Percentiles rank a stretch among this genome's conserved stretches.
These are phyloP conservation scores for Sclerodermus sp. DNA, from an alignment of 2,888 invertebrate species.

Conservation along the genomic window DNA sequence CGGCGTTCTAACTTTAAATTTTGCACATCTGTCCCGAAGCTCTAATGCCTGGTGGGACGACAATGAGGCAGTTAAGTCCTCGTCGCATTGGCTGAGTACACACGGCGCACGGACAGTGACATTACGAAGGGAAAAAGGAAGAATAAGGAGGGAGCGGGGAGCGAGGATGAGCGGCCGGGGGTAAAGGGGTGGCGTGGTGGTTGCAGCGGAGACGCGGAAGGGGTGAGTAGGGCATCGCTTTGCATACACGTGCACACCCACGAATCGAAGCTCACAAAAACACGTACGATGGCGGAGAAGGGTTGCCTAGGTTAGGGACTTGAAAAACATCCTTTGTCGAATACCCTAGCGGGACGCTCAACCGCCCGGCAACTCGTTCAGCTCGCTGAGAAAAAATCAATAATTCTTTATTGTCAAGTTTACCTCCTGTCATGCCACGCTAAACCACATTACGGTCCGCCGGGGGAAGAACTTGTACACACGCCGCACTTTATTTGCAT, in stretches of 20 bases:
- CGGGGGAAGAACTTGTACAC: too few relatives aligned
- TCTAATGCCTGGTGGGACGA: conserved; percentile 45
- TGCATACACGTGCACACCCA: conserved; percentile 30
- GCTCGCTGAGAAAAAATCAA: conserved; percentile 54
- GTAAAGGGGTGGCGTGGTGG: conserved; percentile 4
- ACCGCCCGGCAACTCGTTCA: conserved; percentile 53
- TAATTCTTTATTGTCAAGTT: conserved; percentile 56
- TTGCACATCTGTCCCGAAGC: conserved; percentile 51
- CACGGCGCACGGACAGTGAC: conserved; percentile 36
- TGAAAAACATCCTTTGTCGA: conserved; percentile 57
- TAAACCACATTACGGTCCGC: conserved; percentile 42
- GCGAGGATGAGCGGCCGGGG: neutral
- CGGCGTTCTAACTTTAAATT: conserved; percentile 47
- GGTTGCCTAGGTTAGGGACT: conserved; percentile 58
- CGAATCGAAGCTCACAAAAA: conserved; percentile 27
- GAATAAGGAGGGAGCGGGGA: neutral
- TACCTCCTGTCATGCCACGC: conserved; percentile 50
- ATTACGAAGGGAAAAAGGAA: neutral
- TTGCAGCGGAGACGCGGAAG: conserved; percentile 10
- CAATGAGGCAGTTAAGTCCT: conserved; percentile 53
- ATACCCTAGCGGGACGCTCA: conserved; percentile 55
- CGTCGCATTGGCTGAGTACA: conserved; percentile 51
- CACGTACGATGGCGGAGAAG: conserved; percentile 43
- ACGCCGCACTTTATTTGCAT: too few relatives aligned
- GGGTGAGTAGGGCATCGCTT: conserved; percentile 20